Conservation (phyloP, 2,888 invertebrate genomes). For the Chironomus tentans region DNA sequence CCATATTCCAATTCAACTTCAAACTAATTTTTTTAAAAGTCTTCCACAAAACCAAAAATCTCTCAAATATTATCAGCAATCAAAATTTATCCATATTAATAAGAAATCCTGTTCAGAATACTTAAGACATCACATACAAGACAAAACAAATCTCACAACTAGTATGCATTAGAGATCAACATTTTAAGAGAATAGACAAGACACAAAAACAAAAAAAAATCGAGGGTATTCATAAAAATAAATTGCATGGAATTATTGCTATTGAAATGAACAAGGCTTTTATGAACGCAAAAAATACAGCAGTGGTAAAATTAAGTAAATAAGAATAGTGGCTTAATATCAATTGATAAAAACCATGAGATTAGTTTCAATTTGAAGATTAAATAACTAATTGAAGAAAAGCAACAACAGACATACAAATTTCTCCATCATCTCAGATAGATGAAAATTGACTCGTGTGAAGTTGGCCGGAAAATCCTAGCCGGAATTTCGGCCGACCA, state of each 20-base stretch:
- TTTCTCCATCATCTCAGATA: neutral
- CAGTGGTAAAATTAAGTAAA: neutral
- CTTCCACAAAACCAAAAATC: too few species aligned
- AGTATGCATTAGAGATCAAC: neutral
- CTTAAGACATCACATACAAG: too few species aligned
- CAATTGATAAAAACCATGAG: slow-evolving; percentile 26
- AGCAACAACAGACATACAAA: slow-evolving; percentile 8
- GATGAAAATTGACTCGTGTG: too few species aligned
- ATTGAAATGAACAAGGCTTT: neutral
- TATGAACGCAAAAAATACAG: neutral
- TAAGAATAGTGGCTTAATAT: slow-evolving; percentile 11
- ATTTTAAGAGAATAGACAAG: neutral
- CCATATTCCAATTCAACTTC: too few species aligned
- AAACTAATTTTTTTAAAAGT: too few species aligned
- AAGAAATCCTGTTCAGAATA: too few species aligned
- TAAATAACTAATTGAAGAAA: slow-evolving; percentile 27
- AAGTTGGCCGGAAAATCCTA: too few species aligned
- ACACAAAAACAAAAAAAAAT: slow-evolving; percentile 11
- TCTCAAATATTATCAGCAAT: too few species aligned
- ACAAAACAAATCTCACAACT: neutral
- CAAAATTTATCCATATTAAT: too few species aligned
- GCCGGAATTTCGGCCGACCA: too few species aligned
- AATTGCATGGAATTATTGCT: slow-evolving; percentile 17
- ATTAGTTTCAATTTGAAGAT: slow-evolving; percentile 27
- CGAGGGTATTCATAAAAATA: slow-evolving; percentile 18